These are phyloP conservation scores for Synanthedon tipuliformis DNA, from an alignment of 2,888 invertebrate genomes.

Conservation along the genomic window DNA sequence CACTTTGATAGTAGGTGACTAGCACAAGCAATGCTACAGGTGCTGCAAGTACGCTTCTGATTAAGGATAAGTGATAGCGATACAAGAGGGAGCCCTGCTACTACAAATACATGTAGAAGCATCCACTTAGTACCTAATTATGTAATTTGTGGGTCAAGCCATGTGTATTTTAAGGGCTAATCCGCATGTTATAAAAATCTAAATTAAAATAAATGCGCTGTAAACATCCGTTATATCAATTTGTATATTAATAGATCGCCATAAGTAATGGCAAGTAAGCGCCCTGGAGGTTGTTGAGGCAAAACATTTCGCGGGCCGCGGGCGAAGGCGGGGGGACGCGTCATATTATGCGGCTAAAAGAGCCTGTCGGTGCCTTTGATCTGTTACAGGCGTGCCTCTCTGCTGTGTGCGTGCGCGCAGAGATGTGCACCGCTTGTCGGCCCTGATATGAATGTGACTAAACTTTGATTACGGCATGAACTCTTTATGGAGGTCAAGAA, in stretches of 20 bases:
- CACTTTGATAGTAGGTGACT: no score
- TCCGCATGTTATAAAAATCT: background rate
- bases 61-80: no score
- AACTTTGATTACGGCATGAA: constrained; percentile 68
- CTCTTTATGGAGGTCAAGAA: constrained; percentile 60
- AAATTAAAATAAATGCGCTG: constrained; percentile 34
- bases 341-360: constrained; percentile 71
- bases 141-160: no score
- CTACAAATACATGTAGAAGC: no score
- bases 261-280: constrained; percentile 66
- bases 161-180: no score
- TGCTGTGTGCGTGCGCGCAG: constrained; percentile 24
- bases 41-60: no score
- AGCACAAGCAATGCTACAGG: no score
- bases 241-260: constrained; percentile 66
- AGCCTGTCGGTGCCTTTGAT: constrained; percentile 70
- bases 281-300: constrained; percentile 43
- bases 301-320: constrained; percentile 51
- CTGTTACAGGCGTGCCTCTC: constrained; percentile 35
- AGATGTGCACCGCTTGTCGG: constrained; percentile 62
- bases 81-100: no score
- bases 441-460: constrained; percentile 68
- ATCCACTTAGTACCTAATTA: no score
- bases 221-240: constrained; percentile 58
- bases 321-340: constrained; percentile 55